phyloP scores from a whole-genome alignment of 1,140 invertebrate genomes.

The Brachionus koreanus region DNA sequence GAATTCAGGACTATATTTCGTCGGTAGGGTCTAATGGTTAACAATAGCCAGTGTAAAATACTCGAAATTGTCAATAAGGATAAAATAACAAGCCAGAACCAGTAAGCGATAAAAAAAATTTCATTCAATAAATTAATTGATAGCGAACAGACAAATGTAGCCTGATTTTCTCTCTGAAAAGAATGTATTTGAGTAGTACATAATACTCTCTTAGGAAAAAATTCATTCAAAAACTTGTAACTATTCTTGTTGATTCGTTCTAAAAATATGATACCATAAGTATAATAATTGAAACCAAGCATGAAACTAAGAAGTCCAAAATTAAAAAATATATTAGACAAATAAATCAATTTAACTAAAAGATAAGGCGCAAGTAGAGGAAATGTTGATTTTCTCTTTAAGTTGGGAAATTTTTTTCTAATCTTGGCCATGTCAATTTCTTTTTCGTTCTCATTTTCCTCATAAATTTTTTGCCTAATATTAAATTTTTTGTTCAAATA shows the following conservation, averaged over 20 bases:
- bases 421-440: neutral
- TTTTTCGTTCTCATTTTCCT: neutral
- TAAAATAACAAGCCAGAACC: constrained; percentile 59
- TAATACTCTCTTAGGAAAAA: constrained; percentile 24
- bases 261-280: neutral
- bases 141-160: constrained; percentile 61
- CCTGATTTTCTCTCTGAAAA: constrained; percentile 47
- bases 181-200: neutral
- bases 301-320: constrained; percentile 59
- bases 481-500: constrained; percentile 16
- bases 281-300: constrained; percentile 54
- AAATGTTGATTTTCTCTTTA: constrained; percentile 27
- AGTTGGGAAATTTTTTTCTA: constrained; percentile 15
- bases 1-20: constrained; percentile 4
- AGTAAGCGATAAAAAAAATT: constrained; percentile 63
- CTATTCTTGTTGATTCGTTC: neutral
- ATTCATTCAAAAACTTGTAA: neutral
- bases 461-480: neutral
- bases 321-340: constrained; percentile 4
- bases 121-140: constrained; percentile 63
- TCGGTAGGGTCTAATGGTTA: neutral
- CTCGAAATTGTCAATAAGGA: neutral
- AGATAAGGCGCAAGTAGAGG: constrained; percentile 8
- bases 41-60: neutral
- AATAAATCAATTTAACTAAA: constrained; percentile 22